Evolutionary conservation across 2,888 invertebrate species (phyloP).

Genomic region (Periphyllus acericola): DNA sequence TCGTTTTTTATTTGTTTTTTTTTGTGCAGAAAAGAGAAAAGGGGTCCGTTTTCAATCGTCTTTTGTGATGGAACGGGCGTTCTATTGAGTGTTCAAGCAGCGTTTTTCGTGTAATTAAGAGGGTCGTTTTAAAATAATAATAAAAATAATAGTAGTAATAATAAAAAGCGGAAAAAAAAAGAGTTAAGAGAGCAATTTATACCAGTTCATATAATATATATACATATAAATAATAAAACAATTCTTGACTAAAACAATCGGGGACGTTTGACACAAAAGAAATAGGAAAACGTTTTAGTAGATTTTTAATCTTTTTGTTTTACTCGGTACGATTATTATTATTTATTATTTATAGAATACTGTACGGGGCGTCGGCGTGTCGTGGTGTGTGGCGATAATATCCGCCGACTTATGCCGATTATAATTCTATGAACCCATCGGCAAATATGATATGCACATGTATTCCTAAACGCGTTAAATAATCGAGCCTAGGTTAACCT

Average conservation of each 20-base stretch:
- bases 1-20: slow-evolving; percentile 8
- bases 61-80: slow-evolving; percentile 51
- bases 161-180: slow-evolving; percentile 47
- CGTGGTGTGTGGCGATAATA: slow-evolving; percentile 27
- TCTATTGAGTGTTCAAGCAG: slow-evolving; percentile 52
- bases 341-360: slow-evolving; percentile 41
- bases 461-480: background rate
- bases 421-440: slow-evolving; percentile 5
- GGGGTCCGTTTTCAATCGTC: slow-evolving; percentile 60
- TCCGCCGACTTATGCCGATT: background rate
- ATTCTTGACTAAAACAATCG: slow-evolving; percentile 52
- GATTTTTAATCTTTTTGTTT: slow-evolving; percentile 54
- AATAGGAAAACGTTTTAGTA: slow-evolving; percentile 56
- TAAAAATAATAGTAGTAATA: slow-evolving; percentile 33
- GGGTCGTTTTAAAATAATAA: slow-evolving; percentile 59
- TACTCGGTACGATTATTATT: slow-evolving; percentile 26
- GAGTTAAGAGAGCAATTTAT: slow-evolving; percentile 57
- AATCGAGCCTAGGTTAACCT: background rate
- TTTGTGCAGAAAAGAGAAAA: slow-evolving; percentile 49
- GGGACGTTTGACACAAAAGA: slow-evolving; percentile 45
- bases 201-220: background rate
- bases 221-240: background rate
- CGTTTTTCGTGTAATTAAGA: slow-evolving; percentile 61
- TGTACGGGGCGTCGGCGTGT: slow-evolving; percentile 8
- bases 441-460: too few species aligned